These are phyloP conservation scores for Dryobotodes eremita DNA, from an alignment of 2,888 invertebrate genomes.

Conservation along the genomic window DNA sequence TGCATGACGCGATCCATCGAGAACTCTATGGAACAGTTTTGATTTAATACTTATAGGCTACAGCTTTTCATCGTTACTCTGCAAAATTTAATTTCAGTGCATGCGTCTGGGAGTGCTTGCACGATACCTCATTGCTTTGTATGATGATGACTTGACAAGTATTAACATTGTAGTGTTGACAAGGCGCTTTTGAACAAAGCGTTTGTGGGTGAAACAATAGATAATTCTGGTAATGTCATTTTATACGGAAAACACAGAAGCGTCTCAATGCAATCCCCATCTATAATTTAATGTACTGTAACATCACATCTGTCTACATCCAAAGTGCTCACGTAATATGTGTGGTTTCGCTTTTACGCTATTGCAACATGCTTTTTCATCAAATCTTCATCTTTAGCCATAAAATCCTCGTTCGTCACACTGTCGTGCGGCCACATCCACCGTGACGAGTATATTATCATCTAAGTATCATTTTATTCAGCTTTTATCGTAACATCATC, in stretches of 20 bases:
- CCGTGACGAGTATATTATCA: conserved; percentile 53
- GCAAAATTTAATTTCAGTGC: neutral
- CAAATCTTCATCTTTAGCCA: conserved; percentile 61
- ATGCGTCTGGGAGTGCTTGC: too few relatives aligned
- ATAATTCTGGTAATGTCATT: neutral
- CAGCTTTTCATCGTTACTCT: neutral
- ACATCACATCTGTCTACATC: conserved; percentile 28
- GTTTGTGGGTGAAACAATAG: neutral
- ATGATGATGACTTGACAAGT: neutral
- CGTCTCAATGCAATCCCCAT: neutral
- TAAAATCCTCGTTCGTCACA: conserved; percentile 71
- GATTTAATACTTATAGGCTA: too few relatives aligned
- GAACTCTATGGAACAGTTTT: conserved; percentile 8
- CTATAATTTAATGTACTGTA: conserved; percentile 16
- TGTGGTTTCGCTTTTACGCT: conserved; percentile 65
- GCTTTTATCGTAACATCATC: conserved; percentile 50
- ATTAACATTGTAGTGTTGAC: neutral
- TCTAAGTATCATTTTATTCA: conserved; percentile 50
- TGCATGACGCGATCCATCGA: conserved; percentile 8
- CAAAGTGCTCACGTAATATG: conserved; percentile 60
- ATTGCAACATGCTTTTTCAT: conserved; percentile 58
- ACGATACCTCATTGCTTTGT: neutral
- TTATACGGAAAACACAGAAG: neutral
- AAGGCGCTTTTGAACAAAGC: neutral
- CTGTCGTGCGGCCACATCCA: conserved; percentile 55